Evolutionary conservation across 1,140 invertebrate species (phyloP).

Genomic region (Euwallacea similis): DNA sequence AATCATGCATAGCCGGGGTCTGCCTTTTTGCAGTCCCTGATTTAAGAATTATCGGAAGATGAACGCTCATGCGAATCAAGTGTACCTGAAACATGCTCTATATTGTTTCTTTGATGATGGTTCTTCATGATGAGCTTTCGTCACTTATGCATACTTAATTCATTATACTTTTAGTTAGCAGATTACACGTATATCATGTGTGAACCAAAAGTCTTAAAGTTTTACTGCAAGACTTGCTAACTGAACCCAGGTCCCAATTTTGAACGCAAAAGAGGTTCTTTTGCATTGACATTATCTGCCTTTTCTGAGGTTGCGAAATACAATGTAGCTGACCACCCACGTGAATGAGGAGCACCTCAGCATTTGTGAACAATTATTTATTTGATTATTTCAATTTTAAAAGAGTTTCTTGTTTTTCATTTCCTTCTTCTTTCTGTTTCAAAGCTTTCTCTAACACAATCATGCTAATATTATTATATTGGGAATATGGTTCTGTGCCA

Average conservation of each 20-base stretch:
- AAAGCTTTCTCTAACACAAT: background rate
- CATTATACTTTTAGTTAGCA: too few relatives aligned
- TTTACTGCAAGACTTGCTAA: conserved; percentile 11
- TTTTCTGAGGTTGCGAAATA: conserved; percentile 19
- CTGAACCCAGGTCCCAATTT: background rate
- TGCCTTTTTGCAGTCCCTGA: too few relatives aligned
- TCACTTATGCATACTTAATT: too few relatives aligned
- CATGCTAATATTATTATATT: too few relatives aligned
- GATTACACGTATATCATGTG: too few relatives aligned
- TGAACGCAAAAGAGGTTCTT: conserved; percentile 17
- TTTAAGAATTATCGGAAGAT: too few relatives aligned
- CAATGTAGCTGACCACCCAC: background rate
- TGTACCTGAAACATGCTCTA: too few relatives aligned
- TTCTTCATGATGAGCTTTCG: too few relatives aligned
- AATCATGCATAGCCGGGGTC: too few relatives aligned
- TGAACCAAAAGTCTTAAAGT: background rate
- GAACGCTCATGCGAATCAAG: too few relatives aligned
- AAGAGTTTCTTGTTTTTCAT: background rate
- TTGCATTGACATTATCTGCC: conserved; percentile 22
- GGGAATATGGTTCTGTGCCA: too few relatives aligned
- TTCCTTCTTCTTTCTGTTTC: background rate
- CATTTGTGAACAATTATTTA: background rate
- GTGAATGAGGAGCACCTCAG: conserved; percentile 10
- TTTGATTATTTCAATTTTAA: background rate
- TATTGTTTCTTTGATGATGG: too few relatives aligned